A percentile compares a stretch with the other conserved stretches of the same genome.
phyloP scores from a whole-genome alignment of 1,140 invertebrate genomes.

The Saccostrea cuccullata region DNA sequence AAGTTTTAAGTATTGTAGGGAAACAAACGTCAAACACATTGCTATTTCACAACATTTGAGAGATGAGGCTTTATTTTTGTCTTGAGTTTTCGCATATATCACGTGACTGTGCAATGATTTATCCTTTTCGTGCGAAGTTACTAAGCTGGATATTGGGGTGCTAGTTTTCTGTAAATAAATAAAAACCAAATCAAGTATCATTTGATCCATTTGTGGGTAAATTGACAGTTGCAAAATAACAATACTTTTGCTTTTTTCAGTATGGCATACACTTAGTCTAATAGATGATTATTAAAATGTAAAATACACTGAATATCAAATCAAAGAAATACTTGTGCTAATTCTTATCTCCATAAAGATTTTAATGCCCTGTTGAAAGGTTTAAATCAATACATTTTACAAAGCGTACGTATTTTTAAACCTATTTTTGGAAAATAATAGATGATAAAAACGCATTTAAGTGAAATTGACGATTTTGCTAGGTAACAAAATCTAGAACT shows the following conservation, averaged over 20 bases:
- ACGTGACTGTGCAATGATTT: background rate
- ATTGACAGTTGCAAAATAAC: no score
- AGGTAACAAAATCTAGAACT: no score
- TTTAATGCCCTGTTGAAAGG: no score
- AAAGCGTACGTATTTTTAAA: no score
- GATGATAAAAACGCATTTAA: no score
- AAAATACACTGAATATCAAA: no score
- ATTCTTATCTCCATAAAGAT: no score
- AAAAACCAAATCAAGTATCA: background rate
- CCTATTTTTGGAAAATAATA: no score
- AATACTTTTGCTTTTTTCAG: background rate
- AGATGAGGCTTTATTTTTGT: background rate
- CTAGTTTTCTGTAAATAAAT: background rate
- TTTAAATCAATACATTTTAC: no score
- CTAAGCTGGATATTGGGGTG: background rate
- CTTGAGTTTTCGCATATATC: background rate
- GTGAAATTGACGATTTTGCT: no score
- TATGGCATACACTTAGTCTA: background rate
- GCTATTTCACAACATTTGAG: background rate
- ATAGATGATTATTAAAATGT: no score
- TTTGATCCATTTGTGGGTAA: background rate
- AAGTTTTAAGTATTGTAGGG: background rate
- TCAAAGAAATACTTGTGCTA: no score
- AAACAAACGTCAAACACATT: background rate
- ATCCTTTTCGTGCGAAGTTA: background rate